Evolutionary conservation across 2,888 invertebrate genomes (phyloP).

Genomic region (Kryphioiulus occultus): DNA sequence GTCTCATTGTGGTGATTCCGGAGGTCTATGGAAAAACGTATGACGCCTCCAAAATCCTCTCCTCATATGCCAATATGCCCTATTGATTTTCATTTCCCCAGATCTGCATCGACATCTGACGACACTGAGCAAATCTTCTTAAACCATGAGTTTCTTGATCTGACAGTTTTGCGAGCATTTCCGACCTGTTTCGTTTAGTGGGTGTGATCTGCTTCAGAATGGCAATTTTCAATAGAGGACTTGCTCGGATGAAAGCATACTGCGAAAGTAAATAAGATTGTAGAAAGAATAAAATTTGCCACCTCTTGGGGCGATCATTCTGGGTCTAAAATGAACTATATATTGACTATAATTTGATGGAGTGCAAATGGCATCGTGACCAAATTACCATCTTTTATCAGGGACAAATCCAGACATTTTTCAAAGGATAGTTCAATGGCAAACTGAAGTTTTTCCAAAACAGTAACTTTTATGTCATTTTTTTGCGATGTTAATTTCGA

Average conservation of each 20-base stretch:
- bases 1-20: background rate
- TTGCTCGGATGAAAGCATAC: background rate
- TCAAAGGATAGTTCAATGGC: background rate
- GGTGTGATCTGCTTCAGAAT: background rate
- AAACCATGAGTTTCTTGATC: background rate
- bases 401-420: background rate
- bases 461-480: too few relatives aligned
- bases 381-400: background rate
- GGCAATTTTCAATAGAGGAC: background rate
- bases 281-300: background rate
- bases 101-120: background rate
- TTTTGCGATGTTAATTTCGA: too few relatives aligned
- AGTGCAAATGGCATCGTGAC: background rate
- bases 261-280: background rate
- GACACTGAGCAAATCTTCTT: background rate
- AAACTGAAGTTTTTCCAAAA: background rate
- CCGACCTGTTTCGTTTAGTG: background rate
- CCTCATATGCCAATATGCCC: background rate
- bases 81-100: background rate
- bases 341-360: background rate
- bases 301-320: background rate
- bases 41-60: background rate
- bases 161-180: background rate
- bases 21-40: background rate
- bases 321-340: background rate